Conservation (phyloP, 92 coral and sea anemone genomes). For the Zoanthus solanderi region DNA sequence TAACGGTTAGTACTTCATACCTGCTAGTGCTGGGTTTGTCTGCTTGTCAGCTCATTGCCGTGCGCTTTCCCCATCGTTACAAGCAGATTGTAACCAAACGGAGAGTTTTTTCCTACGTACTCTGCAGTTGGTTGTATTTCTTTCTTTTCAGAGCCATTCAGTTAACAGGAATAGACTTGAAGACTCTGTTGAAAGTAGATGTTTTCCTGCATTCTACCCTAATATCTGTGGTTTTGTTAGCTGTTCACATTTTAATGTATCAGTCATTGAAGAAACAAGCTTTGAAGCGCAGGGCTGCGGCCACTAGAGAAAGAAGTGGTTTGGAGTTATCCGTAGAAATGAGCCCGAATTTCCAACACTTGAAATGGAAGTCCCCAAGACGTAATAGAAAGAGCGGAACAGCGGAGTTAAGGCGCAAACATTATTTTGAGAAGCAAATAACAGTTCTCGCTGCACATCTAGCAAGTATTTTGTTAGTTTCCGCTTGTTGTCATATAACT, state of each 20-base stretch:
- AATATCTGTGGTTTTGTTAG: slow-evolving; percentile 61
- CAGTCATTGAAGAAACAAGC: slow-evolving; percentile 69
- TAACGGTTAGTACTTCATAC: slow-evolving; percentile 79
- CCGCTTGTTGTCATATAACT: slow-evolving; percentile 69
- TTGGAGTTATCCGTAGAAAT: background rate
- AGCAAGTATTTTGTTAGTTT: slow-evolving; percentile 65
- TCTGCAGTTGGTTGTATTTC: slow-evolving; percentile 70
- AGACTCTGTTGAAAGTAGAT: slow-evolving; percentile 68
- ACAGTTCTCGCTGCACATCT: slow-evolving; percentile 69
- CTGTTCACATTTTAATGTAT: slow-evolving; percentile 71
- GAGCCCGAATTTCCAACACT: background rate
- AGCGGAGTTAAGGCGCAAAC: slow-evolving; percentile 7
- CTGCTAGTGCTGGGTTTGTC: slow-evolving; percentile 82
- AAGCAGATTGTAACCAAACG: slow-evolving; percentile 68
- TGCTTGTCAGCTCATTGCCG: slow-evolving; percentile 77
- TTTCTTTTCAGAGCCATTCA: slow-evolving; percentile 70
- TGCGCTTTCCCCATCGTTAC: slow-evolving; percentile 81
- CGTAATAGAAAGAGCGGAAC: background rate
- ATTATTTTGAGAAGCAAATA: slow-evolving; percentile 63
- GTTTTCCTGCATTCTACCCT: slow-evolving; percentile 74
- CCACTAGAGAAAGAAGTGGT: background rate
- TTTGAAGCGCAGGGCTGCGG: background rate
- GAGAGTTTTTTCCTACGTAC: slow-evolving; percentile 65
- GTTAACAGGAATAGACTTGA: slow-evolving; percentile 63
- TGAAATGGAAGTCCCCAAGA: background rate